Base-by-base conservation (phyloP, 35 echinoderm and acorn worm genomes). In the Amphiura filiformis region DNA sequence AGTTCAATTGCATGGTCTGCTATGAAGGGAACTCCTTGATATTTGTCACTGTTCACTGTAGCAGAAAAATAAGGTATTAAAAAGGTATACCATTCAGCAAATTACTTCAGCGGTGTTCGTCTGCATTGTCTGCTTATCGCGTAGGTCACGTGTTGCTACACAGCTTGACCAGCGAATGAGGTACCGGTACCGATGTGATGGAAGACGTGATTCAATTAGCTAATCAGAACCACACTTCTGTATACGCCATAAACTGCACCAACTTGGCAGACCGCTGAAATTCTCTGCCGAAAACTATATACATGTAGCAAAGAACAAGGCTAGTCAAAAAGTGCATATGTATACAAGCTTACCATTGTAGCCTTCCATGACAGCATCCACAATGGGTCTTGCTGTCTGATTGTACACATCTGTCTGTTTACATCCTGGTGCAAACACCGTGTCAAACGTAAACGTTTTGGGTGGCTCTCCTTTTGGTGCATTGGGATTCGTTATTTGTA, bases 331-430 rank as follows among this genome's bases (percentile, higher is more conserved):
- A n/a, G n/a, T n/a, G n/a, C n/a, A n/a, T n/a, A n/a, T n/a, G n/a
- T n/a, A 22, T 38, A 32, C 36, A 31, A 0, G 34, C 82, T 94
- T 90, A 99, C 96, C 96, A 88, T 99, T 99, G 44, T 99, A 99
- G 0, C 96, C 96, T 41, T 99, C 96, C 75, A 99, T 91, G 17
- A 99, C 90, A 39, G 96, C 96, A 88, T 99, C 93, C 26, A 99
- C 96, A 42, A 99, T 99, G 0, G 93, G 90, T 77, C 96, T 76
- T 30, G 96, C 96, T 78, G 96, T 99, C 44, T 99, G 92, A 37
- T 99, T 99, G 90, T 99, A 99, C 26, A 99, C 89, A 88, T 99
- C 96, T 35, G 93, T 94, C 65, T 95, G 93, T 39, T 99, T 99
- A 49, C 86, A 80, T 0, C 90, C 93, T 34, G 93, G 90, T 0